Conservation (phyloP, 1,140 invertebrate species). For the Diorhabda sublineata region DNA sequence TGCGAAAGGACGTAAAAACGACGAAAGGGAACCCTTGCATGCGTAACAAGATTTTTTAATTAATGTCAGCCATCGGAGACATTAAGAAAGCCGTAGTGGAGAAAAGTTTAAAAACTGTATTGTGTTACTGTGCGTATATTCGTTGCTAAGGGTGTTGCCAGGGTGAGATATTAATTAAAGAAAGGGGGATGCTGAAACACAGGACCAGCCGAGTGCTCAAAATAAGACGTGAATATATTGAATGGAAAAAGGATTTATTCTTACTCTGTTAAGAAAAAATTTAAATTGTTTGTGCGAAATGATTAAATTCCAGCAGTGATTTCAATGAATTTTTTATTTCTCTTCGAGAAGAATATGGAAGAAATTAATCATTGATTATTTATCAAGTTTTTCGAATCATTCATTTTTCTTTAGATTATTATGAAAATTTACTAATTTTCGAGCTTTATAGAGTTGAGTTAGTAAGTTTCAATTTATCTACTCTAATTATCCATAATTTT, state of each 20-base stretch:
- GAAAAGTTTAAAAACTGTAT: conserved; percentile 44
- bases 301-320: background rate
- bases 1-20: background rate
- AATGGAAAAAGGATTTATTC: conserved; percentile 45
- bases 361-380: too few relatives aligned
- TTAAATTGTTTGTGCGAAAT: conserved; percentile 43
- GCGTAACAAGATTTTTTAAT: conserved; percentile 46
- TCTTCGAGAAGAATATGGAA: background rate
- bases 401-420: too few relatives aligned
- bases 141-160: conserved; percentile 42
- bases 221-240: conserved; percentile 46
- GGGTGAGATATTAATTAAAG: conserved; percentile 43
- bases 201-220: conserved; percentile 37
- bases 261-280: conserved; percentile 34
- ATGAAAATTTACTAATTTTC: too few relatives aligned
- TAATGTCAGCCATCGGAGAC: conserved; percentile 43
- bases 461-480: too few relatives aligned
- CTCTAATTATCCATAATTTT: too few relatives aligned
- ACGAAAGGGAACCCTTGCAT: conserved; percentile 23
- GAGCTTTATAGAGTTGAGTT: too few relatives aligned
- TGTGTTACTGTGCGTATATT: conserved; percentile 44
- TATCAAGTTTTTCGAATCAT: too few relatives aligned
- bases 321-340: background rate
- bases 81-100: conserved; percentile 31
- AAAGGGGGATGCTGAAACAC: conserved; percentile 45